Base-by-base conservation (phyloP, 2,797 vertebrate genomes). In the Peromyscus eremicus region DNA sequence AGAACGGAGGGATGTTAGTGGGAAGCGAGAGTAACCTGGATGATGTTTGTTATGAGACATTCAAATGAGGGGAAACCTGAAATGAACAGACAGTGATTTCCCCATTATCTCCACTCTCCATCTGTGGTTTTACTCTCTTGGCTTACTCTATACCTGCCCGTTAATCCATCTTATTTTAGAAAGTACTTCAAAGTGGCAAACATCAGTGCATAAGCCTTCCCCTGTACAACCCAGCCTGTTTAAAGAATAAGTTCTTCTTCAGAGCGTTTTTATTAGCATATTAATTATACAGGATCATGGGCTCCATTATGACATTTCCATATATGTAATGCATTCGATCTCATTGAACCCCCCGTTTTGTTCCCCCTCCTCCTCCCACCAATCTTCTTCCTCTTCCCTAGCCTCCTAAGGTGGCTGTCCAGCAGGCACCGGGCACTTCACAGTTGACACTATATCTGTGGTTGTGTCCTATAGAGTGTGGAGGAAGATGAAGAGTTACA, bases 1-100 rank as follows among this genome's bases (percentile, higher is more conserved):
- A 37, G 52, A 87, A 40, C 1, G 8, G 46, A 62, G 19, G 27
- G 64, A 43, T 6, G 19, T 77, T 68, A 64, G 27, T 75, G 52
- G 89, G 81, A 84, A 92, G 29, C 16, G 32, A 71, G 66, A 73
- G 64, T 90, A 83, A 64, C 49, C 21, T 57, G 73, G 66, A 57
- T 92, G 34, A 77, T 84, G 57, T 89, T 94, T n/a, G 43, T 70
- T 94, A 32, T 77, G 77, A 92, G 82, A 76, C 23, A 80, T 68
- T 71, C 19, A 89, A 64, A 62, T 1, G 40, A 85, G 17, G 73
- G 52, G 81, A 81, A 66, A 57, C 9, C 34, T 76, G 70, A 87
- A 94, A 89, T 71, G 90, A 80, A 23, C n/a, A 43, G 52, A 80
- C 23, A 43, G 9, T 12, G 34, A 75, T 70, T 10, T 13, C 55